Base-by-base conservation (phyloP, 2,888 invertebrate species). In the Watsonalla binaria region DNA sequence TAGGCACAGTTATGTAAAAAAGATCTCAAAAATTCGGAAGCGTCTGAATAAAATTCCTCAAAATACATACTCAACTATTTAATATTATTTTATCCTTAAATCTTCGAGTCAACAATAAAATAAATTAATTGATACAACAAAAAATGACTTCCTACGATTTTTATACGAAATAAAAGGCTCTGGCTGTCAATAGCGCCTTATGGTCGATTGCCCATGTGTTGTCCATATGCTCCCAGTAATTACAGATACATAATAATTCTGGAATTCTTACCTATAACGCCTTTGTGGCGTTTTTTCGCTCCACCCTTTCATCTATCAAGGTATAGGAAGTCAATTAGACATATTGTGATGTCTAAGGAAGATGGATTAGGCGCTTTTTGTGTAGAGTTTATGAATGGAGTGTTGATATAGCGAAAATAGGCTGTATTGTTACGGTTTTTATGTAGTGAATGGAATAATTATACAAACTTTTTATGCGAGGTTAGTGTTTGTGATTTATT, bases 141-240 rank as follows among this genome's bases (percentile, higher is more conserved):
- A 61, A 14, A 35, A 15, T 49, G 37, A 33, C 60, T 66, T 65
- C 72, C 69, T 72, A 75, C 74, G 72, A 78, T 73, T 75, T 76
- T 70, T 75, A 77, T 64, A 69, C 71, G 61, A 65, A 61, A 70
- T 71, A 71, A 73, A 77, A 49, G 49, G 39, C 39, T 49, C 49
- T 14, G 35, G 9, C 49, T 70, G 70, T 68, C 68, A 70, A 76
- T 78, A 76, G 59, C 72, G 63, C 84, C 82, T 65, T 82, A 81
- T 82, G 85, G 69, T 77, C 75, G 80, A 81, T 75, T 65, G 79
- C 60, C 78, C 86, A 86, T 85, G 84, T 86, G 86, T 79, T 72
- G 82, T 67, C 72, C 86, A 86, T 76, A 86, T 86, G 86, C 65
- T 78, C 54, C 56, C 62, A 71, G 76, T 75, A 74, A 72, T 66